Evolutionary conservation across 2,888 invertebrate genomes (phyloP), one percentile per base, ranked within the genome.

Genomic region (Quadroppia sp.): DNA sequence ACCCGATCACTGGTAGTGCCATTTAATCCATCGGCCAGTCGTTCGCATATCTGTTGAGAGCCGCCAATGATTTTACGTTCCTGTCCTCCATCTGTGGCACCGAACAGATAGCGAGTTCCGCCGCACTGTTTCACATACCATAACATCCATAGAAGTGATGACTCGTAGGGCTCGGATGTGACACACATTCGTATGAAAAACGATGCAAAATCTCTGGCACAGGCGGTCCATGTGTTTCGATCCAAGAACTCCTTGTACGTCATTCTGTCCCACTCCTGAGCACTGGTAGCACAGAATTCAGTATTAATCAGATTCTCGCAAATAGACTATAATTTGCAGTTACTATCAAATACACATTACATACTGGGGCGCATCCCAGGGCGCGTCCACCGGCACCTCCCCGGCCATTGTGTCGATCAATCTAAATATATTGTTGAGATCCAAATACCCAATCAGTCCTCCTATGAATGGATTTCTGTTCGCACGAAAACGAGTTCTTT

Each of bases 31-130:
- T n/a, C 78, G 0, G 82, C 82, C 48, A 84, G 79, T 45, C 80
- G 79, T 71, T 80, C 78, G 76, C 82, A 81, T 23, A 84, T 80
- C 76, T 83, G 83, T 76, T 83, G 82, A 1, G 82, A 80, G 20
- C 84, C 84, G 20, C 84, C 84, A 25, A 80, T 76, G 72, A 82
- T 79, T 77, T 82, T 83, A 56, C 81, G 77, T 77, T 84, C 83
- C 80, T 81, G 80, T 25, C 79, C 80, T 4, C 80, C 80, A 75
- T 80, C 78, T 2, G 77, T 77, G 2, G 78, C 76, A 9, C 75
- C 77, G 40, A 78, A 77, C 17, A 80, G 78, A 36, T 79, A 76
- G 45, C 77, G 76, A 0, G 76, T 59, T 17, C 80, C 79, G 23
- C 78, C 78, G 25, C 64, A 72, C 23, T 64, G 61, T 28, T 72